Conservation (phyloP, 2,888 invertebrate genomes). For the Melipona bicolor region DNA sequence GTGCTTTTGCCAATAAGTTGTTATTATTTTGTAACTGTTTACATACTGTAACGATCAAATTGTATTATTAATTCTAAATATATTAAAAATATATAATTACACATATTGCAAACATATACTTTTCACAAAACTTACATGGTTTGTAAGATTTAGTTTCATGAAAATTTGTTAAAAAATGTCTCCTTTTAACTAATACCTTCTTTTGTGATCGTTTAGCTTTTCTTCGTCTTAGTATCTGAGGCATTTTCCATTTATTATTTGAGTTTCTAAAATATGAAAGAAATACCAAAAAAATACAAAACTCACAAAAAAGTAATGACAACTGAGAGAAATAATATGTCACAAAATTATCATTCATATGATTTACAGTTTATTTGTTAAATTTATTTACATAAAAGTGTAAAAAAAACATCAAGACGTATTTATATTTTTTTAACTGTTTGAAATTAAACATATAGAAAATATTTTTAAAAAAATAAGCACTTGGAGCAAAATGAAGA, state of each 20-base stretch:
- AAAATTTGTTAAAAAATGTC: constrained; percentile 62
- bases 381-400: background rate
- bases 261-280: constrained; percentile 9
- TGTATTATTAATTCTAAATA: constrained; percentile 23
- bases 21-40: constrained; percentile 78
- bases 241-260: constrained; percentile 70
- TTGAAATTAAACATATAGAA: background rate
- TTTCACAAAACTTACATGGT: constrained; percentile 69
- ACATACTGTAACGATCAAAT: constrained; percentile 70
- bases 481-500: background rate
- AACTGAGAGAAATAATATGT: background rate
- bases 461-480: background rate
- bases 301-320: background rate
- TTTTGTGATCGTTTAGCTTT: constrained; percentile 71
- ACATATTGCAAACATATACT: background rate
- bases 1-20: constrained; percentile 76
- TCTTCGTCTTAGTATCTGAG: constrained; percentile 72
- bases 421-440: too few relatives aligned
- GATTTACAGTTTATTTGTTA: background rate
- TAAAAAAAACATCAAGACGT: background rate
- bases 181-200: constrained; percentile 71
- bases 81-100: constrained; percentile 4
- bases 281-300: background rate
- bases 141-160: constrained; percentile 67
- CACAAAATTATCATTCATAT: background rate